phyloP scores from a whole-genome alignment of 1,140 invertebrate species.

The Tetramorium alpestre region DNA sequence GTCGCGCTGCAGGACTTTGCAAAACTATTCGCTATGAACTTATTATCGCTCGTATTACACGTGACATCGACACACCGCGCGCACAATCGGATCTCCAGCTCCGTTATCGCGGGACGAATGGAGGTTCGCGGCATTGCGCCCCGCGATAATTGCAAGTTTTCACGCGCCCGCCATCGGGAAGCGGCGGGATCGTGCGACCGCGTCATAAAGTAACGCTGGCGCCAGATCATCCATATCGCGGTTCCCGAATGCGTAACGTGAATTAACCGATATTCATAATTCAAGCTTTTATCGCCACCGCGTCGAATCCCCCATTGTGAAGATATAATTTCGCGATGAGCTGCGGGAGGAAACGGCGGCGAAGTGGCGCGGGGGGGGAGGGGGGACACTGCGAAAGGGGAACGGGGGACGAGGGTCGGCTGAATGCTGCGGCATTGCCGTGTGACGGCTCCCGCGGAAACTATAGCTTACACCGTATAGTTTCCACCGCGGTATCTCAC shows the following conservation, averaged over 20 bases:
- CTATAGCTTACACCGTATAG: slow-evolving; percentile 75
- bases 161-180: slow-evolving; percentile 23
- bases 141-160: slow-evolving; percentile 67
- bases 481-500: slow-evolving; percentile 75
- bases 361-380: not conserved
- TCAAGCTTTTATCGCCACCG: slow-evolving; percentile 79
- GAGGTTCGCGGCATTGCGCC: slow-evolving; percentile 15
- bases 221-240: slow-evolving; percentile 22
- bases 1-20: not conserved
- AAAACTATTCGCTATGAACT: slow-evolving; percentile 7
- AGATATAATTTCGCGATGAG: slow-evolving; percentile 78
- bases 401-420: not conserved
- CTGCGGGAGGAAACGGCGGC: slow-evolving; percentile 54
- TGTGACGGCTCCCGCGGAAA: slow-evolving; percentile 77
- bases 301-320: slow-evolving; percentile 75
- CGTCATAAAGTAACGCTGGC: slow-evolving; percentile 41
- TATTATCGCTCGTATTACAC: not conserved
- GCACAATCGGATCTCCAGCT: not conserved
- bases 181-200: slow-evolving; percentile 26
- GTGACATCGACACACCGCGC: not conserved
- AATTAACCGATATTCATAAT: slow-evolving; percentile 82
- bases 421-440: slow-evolving; percentile 44
- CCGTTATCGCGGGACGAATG: slow-evolving; percentile 42
- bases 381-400: not conserved
- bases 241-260: slow-evolving; percentile 58